Evolutionary conservation across 2,888 invertebrate species (phyloP).

Genomic region (Parnassius apollo): DNA sequence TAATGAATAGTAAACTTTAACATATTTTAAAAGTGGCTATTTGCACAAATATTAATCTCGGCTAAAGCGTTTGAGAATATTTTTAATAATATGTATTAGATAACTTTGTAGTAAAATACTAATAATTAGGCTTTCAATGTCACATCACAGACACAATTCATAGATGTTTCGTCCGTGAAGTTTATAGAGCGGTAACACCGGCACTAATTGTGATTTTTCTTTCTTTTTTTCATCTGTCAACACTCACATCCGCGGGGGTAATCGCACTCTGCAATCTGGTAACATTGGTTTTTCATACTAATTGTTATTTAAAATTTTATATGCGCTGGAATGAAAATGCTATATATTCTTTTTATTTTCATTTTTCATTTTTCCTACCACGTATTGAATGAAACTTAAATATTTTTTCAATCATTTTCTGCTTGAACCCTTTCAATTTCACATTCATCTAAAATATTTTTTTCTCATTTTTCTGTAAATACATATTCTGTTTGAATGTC

Average conservation of each 20-base stretch:
- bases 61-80: conserved; percentile 17
- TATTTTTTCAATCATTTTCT: conserved; percentile 25
- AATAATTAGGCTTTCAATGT: conserved; percentile 29
- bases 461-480: not conserved
- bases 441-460: not conserved
- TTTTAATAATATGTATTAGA: conserved; percentile 2
- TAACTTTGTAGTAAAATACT: conserved; percentile 5
- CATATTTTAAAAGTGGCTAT: conserved; percentile 10
- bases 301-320: conserved; percentile 43
- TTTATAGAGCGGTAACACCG: conserved; percentile 40
- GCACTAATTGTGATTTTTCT: conserved; percentile 69
- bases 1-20: not conserved
- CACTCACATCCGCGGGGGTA: conserved; percentile 75
- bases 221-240: conserved; percentile 74
- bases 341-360: conserved; percentile 31
- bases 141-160: conserved; percentile 15
- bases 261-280: conserved; percentile 79
- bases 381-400: conserved; percentile 1
- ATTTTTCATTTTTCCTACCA: conserved; percentile 29
- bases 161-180: conserved; percentile 16
- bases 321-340: conserved; percentile 21
- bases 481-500: not conserved
- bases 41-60: conserved; percentile 26
- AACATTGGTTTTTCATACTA: conserved; percentile 75
- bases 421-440: conserved; percentile 19